Base-by-base conservation (phyloP, 1,140 invertebrate genomes). In the Lysiphlebus fabarum region DNA sequence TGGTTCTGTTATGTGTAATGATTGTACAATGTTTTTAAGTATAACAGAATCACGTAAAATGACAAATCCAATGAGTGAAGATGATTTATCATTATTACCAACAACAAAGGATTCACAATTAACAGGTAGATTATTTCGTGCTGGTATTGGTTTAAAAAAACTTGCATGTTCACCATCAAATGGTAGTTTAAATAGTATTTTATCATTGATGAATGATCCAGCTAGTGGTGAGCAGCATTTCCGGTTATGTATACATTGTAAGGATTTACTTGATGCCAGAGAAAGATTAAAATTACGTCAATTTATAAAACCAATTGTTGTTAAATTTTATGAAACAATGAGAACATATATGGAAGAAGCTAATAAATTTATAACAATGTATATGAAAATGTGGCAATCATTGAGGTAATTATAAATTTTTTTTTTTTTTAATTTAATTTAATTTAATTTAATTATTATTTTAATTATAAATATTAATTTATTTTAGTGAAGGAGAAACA, bases 1-100 rank as follows among this genome's bases (percentile, higher is more conserved):
- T 83, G 96, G 97, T 1, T 90, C 90, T 53, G 90, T 99, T 58
- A 91, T 98, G 83, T 99, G 96, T 76, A 85, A 95, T 73, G 87
- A 90, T 65, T 99, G 96, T 75, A 98, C 95, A 11, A 79, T 88
- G 62, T 97, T 96, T 78, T 79, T 99, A 60, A 84, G 90, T 41
- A 82, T 94, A 68, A 80, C 85, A 53, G 86, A 88, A 78, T 95
- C 94, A 86, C 84, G 80, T 67, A 86, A 85, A 72, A 79, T 86
- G 70, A 85, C 82, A 14, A 84, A 82, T 74, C 82, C 84, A 43
- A 76, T 79, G 37, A 73, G 72, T 8, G 73, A 74, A 66, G 73
- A 74, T 55, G 75, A 78, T 64, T 74, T 70, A 12, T 70, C 69
- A 41, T 55, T 76, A 6, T 75, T 75, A 12, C 74, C 77, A 55